A percentile compares a stretch with the other conserved stretches of the same genome.
phyloP scores from a whole-genome alignment of 2,888 invertebrate genomes.

The Tinea pellionella region DNA sequence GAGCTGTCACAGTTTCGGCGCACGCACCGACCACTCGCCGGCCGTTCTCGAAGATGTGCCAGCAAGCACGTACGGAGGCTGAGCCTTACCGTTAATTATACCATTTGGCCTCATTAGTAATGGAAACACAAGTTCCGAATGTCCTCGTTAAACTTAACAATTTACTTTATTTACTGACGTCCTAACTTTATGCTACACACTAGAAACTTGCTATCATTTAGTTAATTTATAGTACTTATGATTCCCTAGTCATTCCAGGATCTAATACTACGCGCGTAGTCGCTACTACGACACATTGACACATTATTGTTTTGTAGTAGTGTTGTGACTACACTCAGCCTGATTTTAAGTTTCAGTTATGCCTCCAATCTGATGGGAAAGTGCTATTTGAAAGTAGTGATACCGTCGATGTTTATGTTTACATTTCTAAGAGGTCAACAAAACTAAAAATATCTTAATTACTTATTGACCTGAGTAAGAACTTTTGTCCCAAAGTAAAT shows the following conservation, averaged over 20 bases:
- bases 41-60: conserved; percentile 23
- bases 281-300: background rate
- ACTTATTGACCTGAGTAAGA: too few relatives aligned
- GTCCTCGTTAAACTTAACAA: background rate
- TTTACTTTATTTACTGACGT: background rate
- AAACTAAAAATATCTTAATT: too few relatives aligned
- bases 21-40: conserved; percentile 35
- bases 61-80: conserved; percentile 18
- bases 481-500: too few relatives aligned
- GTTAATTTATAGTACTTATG: too few relatives aligned
- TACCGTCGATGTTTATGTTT: too few relatives aligned
- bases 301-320: background rate
- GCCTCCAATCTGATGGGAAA: too few relatives aligned
- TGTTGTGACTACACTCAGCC: too few relatives aligned
- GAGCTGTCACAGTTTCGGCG: conserved; percentile 52
- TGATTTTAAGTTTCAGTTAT: too few relatives aligned
- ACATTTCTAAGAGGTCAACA: too few relatives aligned
- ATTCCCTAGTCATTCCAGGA: background rate
- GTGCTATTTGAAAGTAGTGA: too few relatives aligned
- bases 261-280: background rate
- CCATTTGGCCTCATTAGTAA: background rate
- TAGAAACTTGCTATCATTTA: background rate
- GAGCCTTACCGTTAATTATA: conserved; percentile 3
- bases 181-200: background rate
- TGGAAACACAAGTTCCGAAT: background rate